Conservation (phyloP, 1,140 invertebrate species). For the Sitodiplosis mosellana region DNA sequence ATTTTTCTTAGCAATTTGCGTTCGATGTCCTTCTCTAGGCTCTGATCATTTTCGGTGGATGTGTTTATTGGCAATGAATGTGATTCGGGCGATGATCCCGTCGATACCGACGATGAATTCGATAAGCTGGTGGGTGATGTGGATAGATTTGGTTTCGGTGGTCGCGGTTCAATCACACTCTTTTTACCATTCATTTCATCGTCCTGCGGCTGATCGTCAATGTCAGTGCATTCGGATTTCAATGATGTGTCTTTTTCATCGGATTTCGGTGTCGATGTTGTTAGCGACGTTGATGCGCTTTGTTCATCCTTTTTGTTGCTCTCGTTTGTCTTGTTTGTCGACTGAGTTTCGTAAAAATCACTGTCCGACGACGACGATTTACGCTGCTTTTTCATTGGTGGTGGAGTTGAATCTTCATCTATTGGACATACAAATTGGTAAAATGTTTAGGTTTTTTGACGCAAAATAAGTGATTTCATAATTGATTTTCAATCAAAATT, state of each 20-base stretch:
- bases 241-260: no score
- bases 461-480: not conserved
- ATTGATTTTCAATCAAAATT: not conserved
- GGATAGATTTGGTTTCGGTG: no score
- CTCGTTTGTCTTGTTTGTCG: conserved; percentile 1
- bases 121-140: not conserved
- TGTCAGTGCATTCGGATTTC: no score
- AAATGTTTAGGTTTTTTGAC: not conserved
- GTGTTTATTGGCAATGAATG: not conserved
- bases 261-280: not conserved
- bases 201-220: no score
- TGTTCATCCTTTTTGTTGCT: not conserved
- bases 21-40: not conserved
- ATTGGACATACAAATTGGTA: not conserved
- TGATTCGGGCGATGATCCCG: not conserved
- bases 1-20: not conserved
- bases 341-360: not conserved
- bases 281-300: not conserved
- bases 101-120: not conserved
- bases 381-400: not conserved
- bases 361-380: no score
- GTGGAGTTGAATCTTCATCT: not conserved
- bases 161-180: no score
- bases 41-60: not conserved
- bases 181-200: no score